These are phyloP conservation scores for Hyla sarda DNA, from an alignment of 2,113 vertebrate species.

Conservation along the genomic window DNA sequence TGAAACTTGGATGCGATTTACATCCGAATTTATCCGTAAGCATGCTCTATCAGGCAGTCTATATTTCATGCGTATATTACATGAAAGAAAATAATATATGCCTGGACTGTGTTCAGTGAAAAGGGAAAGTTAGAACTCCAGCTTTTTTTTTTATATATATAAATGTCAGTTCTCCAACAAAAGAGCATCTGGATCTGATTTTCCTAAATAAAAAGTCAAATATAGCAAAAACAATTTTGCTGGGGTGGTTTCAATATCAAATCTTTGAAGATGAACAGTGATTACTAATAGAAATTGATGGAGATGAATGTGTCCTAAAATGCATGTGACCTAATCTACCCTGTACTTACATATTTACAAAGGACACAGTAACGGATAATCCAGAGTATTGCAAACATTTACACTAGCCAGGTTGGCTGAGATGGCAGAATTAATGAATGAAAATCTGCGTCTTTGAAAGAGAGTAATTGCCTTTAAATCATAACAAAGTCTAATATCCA, in stretches of 20 bases:
- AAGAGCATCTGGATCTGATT: conserved; percentile 52
- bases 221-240: conserved; percentile 49
- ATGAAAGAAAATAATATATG: conserved; percentile 55
- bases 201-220: conserved; percentile 50
- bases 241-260: conserved; percentile 53
- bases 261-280: conserved; percentile 53
- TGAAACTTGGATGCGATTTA: conserved; percentile 45
- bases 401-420: neutral
- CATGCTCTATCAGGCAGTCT: conserved; percentile 45
- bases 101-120: conserved; percentile 55
- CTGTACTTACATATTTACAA: neutral
- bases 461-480: conserved; percentile 10
- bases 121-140: conserved; percentile 44
- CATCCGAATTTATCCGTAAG: conserved; percentile 48
- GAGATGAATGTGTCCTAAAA: conserved; percentile 35
- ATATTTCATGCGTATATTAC: conserved; percentile 52
- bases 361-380: conserved; percentile 17
- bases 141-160: conserved; percentile 48
- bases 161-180: conserved; percentile 45
- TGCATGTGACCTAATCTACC: conserved; percentile 37
- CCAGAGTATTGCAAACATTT: conserved; percentile 19
- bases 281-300: conserved; percentile 46
- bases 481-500: conserved; percentile 34
- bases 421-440: conserved; percentile 12
- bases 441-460: conserved; percentile 12